Base-by-base conservation (phyloP, 1,140 invertebrate species). In the Drosophila burlai region DNA sequence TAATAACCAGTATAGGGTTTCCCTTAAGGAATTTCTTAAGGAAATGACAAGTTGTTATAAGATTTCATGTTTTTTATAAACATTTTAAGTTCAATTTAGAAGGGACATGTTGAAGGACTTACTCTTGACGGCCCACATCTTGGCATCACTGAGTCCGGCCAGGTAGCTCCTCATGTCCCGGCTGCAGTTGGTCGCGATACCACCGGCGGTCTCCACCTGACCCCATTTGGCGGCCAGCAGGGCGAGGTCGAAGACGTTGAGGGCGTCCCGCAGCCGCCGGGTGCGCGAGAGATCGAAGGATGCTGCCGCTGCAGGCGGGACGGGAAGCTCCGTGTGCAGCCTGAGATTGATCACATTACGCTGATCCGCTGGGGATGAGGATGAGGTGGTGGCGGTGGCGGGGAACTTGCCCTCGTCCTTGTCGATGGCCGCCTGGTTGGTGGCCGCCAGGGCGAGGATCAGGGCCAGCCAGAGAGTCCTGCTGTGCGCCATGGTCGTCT, bases 101-200 rank as follows among this genome's bases (percentile, higher is more conserved):
- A 34, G 31, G 8, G 13, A 0, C 4, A 16, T 49, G 16, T 16
- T 1, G 4, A 26, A 26, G 15, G 4, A 49, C 47, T 49, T 10
- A 52, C 96, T 96, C 94, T 96, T 96, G 6, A 96, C 92, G 2
- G 96, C 96, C 96, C 96, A 97, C 43, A 95, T 93, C 61, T 95
- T 94, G 46, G 94, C 94, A n/a, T 94, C 94, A 26, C 91, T 93
- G 13, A 96, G 91, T 18, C 95, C 96, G 8, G 94, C 92, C 34
- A 96, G 93, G 86, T 96, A 97, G 26, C 94, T 92, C 49, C 94
- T 94, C 87, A 96, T 93, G 58, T 96, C 95, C 49, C 94, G 94
- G 6, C 81, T 91, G 87, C 96, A 97, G 63, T 87, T 91, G 13
- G 47, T 3, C 21, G 54, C 68, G 54, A 94, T 83, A 24, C 81